Evolutionary conservation across 2,113 vertebrate genomes (phyloP).

Genomic region (zebrafish (Danio rerio)): DNA sequence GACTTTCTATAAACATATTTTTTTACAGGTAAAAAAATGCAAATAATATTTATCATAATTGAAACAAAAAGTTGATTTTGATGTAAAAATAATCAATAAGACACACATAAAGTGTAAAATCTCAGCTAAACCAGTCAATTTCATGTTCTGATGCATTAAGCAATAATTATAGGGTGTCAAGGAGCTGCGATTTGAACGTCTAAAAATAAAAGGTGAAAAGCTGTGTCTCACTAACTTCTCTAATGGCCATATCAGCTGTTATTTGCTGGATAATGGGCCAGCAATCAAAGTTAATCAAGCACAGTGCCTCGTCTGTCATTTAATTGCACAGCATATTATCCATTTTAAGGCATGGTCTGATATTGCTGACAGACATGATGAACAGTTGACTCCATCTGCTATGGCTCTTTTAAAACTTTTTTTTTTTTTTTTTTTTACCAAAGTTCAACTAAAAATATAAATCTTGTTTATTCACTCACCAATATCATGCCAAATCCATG

Average conservation of each 20-base stretch:
- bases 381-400: constrained; percentile 1
- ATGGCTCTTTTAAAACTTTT: constrained; percentile 20
- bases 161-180: constrained; percentile 34
- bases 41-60: no score
- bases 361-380: constrained; percentile 41
- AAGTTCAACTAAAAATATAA: neutral
- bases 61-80: no score
- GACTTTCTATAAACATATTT: no score
- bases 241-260: constrained; percentile 48
- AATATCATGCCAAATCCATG: neutral
- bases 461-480: neutral
- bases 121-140: neutral
- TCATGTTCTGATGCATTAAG: constrained; percentile 7
- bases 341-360: constrained; percentile 30
- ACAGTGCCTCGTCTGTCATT: constrained; percentile 7
- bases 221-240: constrained; percentile 38
- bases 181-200: constrained; percentile 23
- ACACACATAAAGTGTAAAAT: neutral
- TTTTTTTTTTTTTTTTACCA: no score
- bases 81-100: no score
- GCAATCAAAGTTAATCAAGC: constrained; percentile 52
- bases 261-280: constrained; percentile 43
- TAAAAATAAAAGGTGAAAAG: constrained; percentile 41
- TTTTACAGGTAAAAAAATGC: no score
- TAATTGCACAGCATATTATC: constrained; percentile 47